phyloP scores from a whole-genome alignment of 2,113 vertebrate genomes.

The Ophiodon elongatus region DNA sequence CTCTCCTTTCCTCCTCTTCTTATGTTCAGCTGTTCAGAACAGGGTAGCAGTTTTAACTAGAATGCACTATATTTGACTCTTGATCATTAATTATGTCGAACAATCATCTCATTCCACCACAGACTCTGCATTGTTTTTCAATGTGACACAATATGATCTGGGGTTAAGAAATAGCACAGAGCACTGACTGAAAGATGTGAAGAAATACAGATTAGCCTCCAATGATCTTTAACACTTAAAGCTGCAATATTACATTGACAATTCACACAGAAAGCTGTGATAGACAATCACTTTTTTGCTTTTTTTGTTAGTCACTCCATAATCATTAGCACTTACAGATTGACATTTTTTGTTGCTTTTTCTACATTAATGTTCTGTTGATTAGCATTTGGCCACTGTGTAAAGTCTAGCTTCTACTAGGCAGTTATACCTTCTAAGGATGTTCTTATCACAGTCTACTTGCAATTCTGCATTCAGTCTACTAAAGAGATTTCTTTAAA shows the following conservation, averaged over 20 bases:
- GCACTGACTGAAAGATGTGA: conserved; percentile 50
- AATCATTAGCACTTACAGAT: conserved; percentile 61
- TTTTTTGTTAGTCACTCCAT: conserved; percentile 51
- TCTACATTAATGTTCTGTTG: conserved; percentile 56
- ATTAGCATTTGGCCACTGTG: conserved; percentile 68
- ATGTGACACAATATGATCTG: conserved; percentile 29
- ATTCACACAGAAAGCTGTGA: conserved; percentile 77
- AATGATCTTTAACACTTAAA: conserved; percentile 68
- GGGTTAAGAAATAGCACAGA: conserved; percentile 31
- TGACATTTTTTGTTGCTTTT: conserved; percentile 61
- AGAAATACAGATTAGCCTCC: conserved; percentile 31
- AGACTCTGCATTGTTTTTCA: conserved; percentile 41
- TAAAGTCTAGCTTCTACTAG: conserved; percentile 33
- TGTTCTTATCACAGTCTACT: background rate
- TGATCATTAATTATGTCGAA: conserved; percentile 20
- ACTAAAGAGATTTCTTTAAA: conserved; percentile 30
- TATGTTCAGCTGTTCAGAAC: conserved; percentile 43
- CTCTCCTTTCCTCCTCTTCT: conserved; percentile 28
- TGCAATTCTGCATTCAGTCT: conserved; percentile 46
- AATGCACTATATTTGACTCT: conserved; percentile 74
- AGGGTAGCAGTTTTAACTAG: conserved; percentile 68
- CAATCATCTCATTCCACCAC: conserved; percentile 50
- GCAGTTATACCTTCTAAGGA: background rate
- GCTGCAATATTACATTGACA: conserved; percentile 69
- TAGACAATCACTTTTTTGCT: conserved; percentile 77